Evolutionary conservation across 92 coral and sea anemone genomes (phyloP).

Genomic region (Porites lobata): DNA sequence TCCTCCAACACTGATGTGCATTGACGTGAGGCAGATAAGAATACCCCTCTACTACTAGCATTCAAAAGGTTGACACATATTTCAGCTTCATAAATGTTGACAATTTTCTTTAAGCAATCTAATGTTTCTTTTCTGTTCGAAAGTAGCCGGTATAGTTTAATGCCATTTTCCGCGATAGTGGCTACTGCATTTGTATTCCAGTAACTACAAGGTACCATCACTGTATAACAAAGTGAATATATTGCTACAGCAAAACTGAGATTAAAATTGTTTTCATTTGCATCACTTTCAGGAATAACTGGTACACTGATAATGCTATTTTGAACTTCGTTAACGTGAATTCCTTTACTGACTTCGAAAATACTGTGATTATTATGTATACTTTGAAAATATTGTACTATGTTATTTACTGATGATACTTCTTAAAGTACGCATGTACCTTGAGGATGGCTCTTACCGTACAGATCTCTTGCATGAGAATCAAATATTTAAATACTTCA

Average conservation of each 20-base stretch:
- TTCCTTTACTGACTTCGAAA: slow-evolving; percentile 58
- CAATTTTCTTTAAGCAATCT: slow-evolving; percentile 42
- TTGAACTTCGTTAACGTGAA: slow-evolving; percentile 53
- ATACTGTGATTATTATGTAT: slow-evolving; percentile 46
- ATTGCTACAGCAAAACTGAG: slow-evolving; percentile 63
- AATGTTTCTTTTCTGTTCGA: slow-evolving; percentile 10
- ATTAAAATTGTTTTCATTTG: slow-evolving; percentile 22
- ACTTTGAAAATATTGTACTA: slow-evolving; percentile 29
- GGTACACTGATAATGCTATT: background rate
- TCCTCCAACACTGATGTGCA: background rate
- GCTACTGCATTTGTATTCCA: slow-evolving; percentile 31
- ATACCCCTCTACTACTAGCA: background rate
- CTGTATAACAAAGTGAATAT: slow-evolving; percentile 56
- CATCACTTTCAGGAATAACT: slow-evolving; percentile 3
- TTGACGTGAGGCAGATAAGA: background rate
- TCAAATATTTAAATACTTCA: slow-evolving; percentile 5
- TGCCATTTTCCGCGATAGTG: slow-evolving; percentile 38
- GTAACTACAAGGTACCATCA: slow-evolving; percentile 54
- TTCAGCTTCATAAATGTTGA: slow-evolving; percentile 21
- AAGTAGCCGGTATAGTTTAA: slow-evolving; percentile 7
- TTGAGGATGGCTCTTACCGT: slow-evolving; percentile 58
- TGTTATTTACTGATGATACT: slow-evolving; percentile 1
- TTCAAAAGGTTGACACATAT: background rate
- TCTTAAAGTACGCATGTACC: slow-evolving; percentile 68
- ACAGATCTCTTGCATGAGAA: slow-evolving; percentile 47